Percentiles rank a stretch among this genome's conserved stretches.
phyloP scores from a whole-genome alignment of 2,113 vertebrate genomes.

The Ophthalmolycus amberensis region DNA sequence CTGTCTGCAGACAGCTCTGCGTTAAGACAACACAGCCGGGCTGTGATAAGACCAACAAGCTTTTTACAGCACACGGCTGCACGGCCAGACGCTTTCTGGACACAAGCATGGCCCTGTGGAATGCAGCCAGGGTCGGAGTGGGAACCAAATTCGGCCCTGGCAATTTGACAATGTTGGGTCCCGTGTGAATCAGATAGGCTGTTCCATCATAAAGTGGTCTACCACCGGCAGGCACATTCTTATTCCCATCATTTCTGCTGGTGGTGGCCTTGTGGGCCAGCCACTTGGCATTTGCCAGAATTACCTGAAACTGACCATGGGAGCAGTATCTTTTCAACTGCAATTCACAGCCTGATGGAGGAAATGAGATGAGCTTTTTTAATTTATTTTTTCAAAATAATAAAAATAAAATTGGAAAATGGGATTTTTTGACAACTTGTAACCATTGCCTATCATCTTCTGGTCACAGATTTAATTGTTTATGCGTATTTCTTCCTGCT shows the following conservation, averaged over 20 bases:
- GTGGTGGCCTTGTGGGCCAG: background rate
- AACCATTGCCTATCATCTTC: background rate
- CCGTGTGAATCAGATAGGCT: too few relatives aligned
- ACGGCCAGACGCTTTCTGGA: constrained; percentile 28
- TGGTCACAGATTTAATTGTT: too few relatives aligned
- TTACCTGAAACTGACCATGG: background rate
- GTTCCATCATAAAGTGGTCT: too few relatives aligned
- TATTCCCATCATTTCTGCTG: background rate
- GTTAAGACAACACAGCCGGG: constrained; percentile 65
- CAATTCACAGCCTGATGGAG: background rate
- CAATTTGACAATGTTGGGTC: background rate
- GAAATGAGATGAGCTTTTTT: background rate
- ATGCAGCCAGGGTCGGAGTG: background rate
- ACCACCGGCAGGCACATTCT: background rate
- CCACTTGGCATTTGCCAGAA: background rate
- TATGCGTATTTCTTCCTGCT: too few relatives aligned
- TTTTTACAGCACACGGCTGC: constrained; percentile 33
- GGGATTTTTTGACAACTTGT: too few relatives aligned
- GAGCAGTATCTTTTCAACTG: background rate
- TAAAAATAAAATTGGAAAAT: background rate
- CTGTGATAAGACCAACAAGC: constrained; percentile 29
- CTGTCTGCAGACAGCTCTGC: constrained; percentile 59
- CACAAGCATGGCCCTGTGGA: background rate
- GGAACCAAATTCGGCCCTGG: background rate
- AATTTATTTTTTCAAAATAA: background rate